These are phyloP conservation scores for Elephantulus edwardii DNA, from an alignment of 2,113 vertebrate genomes.

Conservation along the genomic window DNA sequence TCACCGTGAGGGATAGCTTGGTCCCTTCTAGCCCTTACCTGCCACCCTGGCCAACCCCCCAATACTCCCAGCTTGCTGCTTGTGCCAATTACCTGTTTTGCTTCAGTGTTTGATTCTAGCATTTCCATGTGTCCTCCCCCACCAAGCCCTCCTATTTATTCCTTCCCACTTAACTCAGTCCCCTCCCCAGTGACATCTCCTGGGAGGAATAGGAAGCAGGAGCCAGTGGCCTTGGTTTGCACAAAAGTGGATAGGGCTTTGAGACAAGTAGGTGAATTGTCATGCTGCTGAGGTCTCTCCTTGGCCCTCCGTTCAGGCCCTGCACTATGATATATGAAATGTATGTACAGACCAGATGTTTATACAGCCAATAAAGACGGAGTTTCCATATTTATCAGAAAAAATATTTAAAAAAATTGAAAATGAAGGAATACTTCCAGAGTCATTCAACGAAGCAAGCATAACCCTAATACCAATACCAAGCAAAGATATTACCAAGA, in stretches of 20 bases:
- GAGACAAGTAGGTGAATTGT: not conserved
- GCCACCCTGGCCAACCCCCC: not conserved
- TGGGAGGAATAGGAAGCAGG: not conserved
- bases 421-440: not conserved
- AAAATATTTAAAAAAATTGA: too few relatives aligned
- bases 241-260: constrained; percentile 54
- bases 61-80: constrained; percentile 66
- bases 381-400: constrained; percentile 79
- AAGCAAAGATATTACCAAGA: not conserved
- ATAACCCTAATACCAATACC: accelerated
- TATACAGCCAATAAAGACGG: constrained; percentile 81
- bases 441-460: not conserved
- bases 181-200: constrained; percentile 26
- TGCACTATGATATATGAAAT: constrained; percentile 76
- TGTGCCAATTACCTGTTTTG: constrained; percentile 67
- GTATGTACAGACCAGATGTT: constrained; percentile 80
- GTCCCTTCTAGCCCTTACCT: not conserved
- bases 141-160: not conserved
- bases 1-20: not conserved
- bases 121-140: too few relatives aligned
- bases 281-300: constrained; percentile 47
- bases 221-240: constrained; percentile 65
- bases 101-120: constrained; percentile 71
- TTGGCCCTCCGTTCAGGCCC: constrained; percentile 31
- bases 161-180: not conserved